These are phyloP conservation scores for Rhinophrynus dorsalis DNA, from an alignment of 2,797 vertebrate genomes.

Conservation along the genomic window DNA sequence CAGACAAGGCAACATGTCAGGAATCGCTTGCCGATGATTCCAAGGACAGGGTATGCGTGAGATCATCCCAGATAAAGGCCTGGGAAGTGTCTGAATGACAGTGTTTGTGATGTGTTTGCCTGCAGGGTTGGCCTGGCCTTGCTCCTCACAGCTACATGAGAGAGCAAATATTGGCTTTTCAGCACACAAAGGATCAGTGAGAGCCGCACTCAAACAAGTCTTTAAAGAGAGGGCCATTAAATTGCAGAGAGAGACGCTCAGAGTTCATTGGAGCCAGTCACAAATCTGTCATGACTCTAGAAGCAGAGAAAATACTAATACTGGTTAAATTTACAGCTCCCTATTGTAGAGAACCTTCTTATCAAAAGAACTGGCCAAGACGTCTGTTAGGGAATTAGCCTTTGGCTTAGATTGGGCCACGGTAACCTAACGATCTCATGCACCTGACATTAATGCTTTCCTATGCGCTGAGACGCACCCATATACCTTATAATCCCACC, in stretches of 20 bases:
- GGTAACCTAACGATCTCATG: too few relatives aligned
- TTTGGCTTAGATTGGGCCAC: too few relatives aligned
- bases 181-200: background rate
- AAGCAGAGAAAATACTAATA: too few relatives aligned
- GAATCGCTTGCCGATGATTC: background rate
- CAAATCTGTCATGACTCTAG: conserved; percentile 20
- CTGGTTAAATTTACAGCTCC: too few relatives aligned
- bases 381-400: too few relatives aligned
- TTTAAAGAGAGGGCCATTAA: background rate
- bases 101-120: background rate
- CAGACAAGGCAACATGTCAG: background rate
- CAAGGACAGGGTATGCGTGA: background rate
- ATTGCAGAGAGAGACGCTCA: background rate
- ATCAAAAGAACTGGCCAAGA: too few relatives aligned
- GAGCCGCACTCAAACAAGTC: background rate
- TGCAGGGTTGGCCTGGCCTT: background rate
- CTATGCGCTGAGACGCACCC: too few relatives aligned
- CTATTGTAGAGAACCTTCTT: too few relatives aligned
- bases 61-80: background rate
- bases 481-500: too few relatives aligned
- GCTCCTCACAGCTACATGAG: background rate
- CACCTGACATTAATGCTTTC: too few relatives aligned
- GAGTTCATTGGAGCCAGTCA: conserved; percentile 21
- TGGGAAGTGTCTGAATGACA: too few relatives aligned
- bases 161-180: conserved; percentile 29